Percentiles rank a stretch among this genome's conserved stretches.
Conservation (phyloP, 2,113 vertebrate genomes). For the Acanthisitta chloris region DNA sequence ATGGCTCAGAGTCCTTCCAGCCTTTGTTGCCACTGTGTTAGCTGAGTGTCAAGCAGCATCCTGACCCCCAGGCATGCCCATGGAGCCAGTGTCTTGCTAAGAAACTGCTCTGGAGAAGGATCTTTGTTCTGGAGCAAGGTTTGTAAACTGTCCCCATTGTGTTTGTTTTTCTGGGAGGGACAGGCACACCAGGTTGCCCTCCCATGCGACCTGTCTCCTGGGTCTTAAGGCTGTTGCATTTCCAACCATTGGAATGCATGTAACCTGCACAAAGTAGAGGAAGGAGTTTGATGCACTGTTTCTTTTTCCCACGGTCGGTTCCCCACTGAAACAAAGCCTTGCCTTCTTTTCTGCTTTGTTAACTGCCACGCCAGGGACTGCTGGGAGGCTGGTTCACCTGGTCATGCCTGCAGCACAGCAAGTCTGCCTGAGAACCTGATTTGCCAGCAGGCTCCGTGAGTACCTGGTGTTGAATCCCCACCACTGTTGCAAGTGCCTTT, state of each 20-base stretch:
- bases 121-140: background rate
- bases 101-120: background rate
- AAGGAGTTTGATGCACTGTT: background rate
- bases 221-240: background rate
- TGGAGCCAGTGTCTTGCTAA: accelerated
- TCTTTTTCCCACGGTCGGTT: background rate
- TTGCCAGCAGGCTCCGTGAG: background rate
- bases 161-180: background rate
- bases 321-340: background rate
- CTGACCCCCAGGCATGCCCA: accelerated
- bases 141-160: background rate
- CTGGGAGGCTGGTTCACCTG: background rate
- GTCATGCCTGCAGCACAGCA: background rate
- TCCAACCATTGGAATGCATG: background rate
- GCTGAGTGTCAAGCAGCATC: accelerated
- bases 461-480: background rate
- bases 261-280: background rate
- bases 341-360: background rate
- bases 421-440: accelerated
- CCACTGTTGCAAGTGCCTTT: background rate
- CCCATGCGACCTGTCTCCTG: accelerated
- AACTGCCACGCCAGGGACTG: accelerated
- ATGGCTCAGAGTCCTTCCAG: background rate
- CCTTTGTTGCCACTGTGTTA: accelerated
- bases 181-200: background rate